Evolutionary conservation across 1,140 invertebrate genomes (phyloP), one percentile per base, ranked within the genome.

Genomic region (Sinonovacula constricta): DNA sequence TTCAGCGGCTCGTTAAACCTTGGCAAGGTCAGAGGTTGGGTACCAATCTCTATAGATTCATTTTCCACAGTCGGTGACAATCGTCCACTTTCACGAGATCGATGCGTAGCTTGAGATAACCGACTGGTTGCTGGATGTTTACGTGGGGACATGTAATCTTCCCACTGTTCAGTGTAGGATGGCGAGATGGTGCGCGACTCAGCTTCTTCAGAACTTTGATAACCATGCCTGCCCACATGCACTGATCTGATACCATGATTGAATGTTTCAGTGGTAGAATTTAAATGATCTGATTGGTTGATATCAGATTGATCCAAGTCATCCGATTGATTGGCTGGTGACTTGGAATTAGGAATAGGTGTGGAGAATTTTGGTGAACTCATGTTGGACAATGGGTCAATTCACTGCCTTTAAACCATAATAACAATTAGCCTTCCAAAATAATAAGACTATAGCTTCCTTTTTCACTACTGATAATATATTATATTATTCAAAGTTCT

Each of bases 1-100:
- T 76, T 76, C 51, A 76, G 36, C 5, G 62, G 62, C 45, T 76
- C 72, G 45, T 76, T 76, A 67, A 76, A 76, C 22, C 72, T 66
- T n/a, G 60, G 72, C 22, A 65, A 33, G 22, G 60, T 57, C 12
- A 65, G 31, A 28, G 72, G 72, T 26, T 76, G 62, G 0, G 45
- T n/a, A 12, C 72, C 63, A 22, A 76, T 51, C 22, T 76, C 72
- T 22, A 76, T 33, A 28, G 26, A 54, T 2, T 62, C 34, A 4
- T 39, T 30, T 34, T 76, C 72, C 34, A 76, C 54, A 53, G 53
- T 24, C 7, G 72, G 72, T n/a, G 72, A 76, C 24, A 76, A 26
- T 66, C 72, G 34, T 28, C 72, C 72, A 76, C 72, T 76, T 49
- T 76, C 72, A n/a, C 62, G 26, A 0, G 72, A 76, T 3, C 72